Evolutionary conservation across 2,113 vertebrate genomes (phyloP), one percentile per base, ranked within the genome.

Genomic region (Otocyon megalotis): DNA sequence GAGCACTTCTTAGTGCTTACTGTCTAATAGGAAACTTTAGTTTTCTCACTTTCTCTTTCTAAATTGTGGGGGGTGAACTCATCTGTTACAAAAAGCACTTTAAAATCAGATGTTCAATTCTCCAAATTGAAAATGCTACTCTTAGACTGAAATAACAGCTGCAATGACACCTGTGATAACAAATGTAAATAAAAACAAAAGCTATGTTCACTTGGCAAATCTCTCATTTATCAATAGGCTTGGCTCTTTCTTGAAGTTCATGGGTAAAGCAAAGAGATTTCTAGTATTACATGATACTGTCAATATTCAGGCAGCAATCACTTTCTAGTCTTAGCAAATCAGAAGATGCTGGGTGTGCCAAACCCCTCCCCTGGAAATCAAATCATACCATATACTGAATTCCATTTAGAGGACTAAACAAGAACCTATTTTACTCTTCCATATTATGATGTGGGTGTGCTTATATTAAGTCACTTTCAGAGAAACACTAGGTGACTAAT

Each of bases 401-500:
- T 96, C 87, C 22, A 56, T 35, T 67, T 92, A 93, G 14, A 93
- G 50, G 50, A n/a, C 92, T 74, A 92, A 85, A 63, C 56, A 37
- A 93, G 54, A 65, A 88, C 43, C 80, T 74, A 28, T 84, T 95
- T 93, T 90, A 71, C 65, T 56, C 37, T 65, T 86, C 37, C 28
- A 88, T 83, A 72, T 30, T 82, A 60, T 60, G 77, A 81, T 79
- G 92, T 96, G 84, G 69, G 84, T 69, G 71, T 97, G 92, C 30
- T 97, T 88, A 62, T 30, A 90, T 91, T 96, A 96, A 96, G 85
- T 92, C 84, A 69, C 84, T 97, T 97, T 89, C 71, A 88, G 71
- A 96, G 71, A 96, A 96, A 90, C 71, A 90, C 65, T 90, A 96
- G 96, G 96, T 96, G 93, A 96, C 94, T 97, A 90, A 97, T 96